Percentiles rank a stretch among this genome's conserved stretches.
Conservation (phyloP, 2,113 vertebrate genomes). For the Burhinus oedicnemus region DNA sequence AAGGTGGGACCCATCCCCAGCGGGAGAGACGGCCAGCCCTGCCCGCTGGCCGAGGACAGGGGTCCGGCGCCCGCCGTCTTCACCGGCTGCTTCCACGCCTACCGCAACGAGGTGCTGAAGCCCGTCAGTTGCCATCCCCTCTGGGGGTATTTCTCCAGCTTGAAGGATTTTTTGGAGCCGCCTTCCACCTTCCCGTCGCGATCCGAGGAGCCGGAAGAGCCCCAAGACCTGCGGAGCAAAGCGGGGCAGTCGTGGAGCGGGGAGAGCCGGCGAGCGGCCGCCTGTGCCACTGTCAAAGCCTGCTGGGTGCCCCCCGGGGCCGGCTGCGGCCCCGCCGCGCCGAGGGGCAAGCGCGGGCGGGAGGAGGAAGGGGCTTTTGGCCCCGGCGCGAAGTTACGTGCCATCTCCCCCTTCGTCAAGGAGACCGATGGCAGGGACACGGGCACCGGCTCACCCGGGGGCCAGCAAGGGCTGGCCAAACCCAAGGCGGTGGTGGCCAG, state of each 20-base stretch:
- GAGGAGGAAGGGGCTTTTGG: not conserved
- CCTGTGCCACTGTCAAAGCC: constrained; percentile 22
- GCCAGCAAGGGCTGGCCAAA: not conserved
- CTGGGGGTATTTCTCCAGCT: constrained; percentile 52
- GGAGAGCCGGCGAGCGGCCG: not conserved
- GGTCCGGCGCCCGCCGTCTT: not conserved
- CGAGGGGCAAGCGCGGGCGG: not conserved
- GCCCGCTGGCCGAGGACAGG: not conserved
- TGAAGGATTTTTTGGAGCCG: constrained; percentile 34
- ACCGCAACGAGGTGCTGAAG: constrained; percentile 26
- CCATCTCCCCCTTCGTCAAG: constrained; percentile 29
- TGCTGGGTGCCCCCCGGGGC: constrained; percentile 67
- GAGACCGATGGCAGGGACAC: not conserved
- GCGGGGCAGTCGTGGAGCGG: not conserved
- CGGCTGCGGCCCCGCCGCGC: not conserved
- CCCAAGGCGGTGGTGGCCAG: not conserved
- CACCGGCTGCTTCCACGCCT: constrained; percentile 63
- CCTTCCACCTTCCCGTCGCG: not conserved
- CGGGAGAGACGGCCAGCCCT: not conserved
- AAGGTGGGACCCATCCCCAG: not conserved
- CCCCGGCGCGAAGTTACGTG: not conserved
- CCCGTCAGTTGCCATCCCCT: constrained; percentile 22
- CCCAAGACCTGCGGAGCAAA: constrained; percentile 15
- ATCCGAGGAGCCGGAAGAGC: not conserved
- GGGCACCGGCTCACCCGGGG: not conserved